phyloP scores from a whole-genome alignment of 2,113 vertebrate species.

The Pangasianodon gigas region DNA sequence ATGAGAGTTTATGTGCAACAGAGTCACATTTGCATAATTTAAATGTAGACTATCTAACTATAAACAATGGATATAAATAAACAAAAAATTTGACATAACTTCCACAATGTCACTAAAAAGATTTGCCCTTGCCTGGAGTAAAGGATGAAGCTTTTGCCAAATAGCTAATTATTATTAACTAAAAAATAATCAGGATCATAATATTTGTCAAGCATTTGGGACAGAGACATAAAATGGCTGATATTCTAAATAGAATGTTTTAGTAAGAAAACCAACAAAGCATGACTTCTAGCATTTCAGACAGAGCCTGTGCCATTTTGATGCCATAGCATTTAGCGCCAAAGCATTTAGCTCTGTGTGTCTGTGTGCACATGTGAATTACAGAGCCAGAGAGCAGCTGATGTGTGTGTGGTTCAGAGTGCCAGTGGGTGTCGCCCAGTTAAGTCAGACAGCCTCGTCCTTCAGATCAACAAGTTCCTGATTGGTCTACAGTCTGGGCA shows the following conservation, averaged over 20 bases:
- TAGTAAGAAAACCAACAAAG: not conserved
- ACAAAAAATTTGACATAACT: not conserved
- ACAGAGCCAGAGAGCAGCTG: constrained; percentile 80
- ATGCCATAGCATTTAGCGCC: not conserved
- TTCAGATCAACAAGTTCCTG: constrained; percentile 95
- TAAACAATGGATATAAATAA: not conserved
- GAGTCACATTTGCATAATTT: not conserved
- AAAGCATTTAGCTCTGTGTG: not conserved
- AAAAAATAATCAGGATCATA: no score
- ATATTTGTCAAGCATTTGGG: not conserved
- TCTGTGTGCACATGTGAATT: constrained; percentile 34
- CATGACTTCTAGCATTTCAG: not conserved
- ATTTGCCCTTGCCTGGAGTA: not conserved
- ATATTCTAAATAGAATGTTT: not conserved
- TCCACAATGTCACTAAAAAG: not conserved
- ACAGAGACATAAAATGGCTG: not conserved
- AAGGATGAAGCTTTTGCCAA: not conserved
- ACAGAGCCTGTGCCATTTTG: not conserved
- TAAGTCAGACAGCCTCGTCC: constrained; percentile 81
- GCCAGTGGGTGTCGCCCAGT: constrained; percentile 73
- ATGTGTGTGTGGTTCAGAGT: constrained; percentile 89
- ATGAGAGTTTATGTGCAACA: not conserved
- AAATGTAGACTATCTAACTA: not conserved
- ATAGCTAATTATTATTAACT: not conserved
- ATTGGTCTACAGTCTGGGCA: constrained; percentile 88